Conservation (phyloP, 64 coral and sea anemone genomes). For the Montipora sp. region DNA sequence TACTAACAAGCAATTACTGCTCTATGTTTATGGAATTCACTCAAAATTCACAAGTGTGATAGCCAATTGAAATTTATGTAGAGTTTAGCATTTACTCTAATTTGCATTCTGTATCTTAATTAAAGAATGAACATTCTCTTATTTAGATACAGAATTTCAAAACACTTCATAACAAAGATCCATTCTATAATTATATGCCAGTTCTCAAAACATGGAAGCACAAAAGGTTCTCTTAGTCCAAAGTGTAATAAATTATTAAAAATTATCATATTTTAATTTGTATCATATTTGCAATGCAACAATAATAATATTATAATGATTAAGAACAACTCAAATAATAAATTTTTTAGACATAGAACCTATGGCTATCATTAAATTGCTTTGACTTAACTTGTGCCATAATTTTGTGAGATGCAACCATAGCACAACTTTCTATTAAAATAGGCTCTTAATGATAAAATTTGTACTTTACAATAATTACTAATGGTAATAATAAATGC, state of each 20-base stretch:
- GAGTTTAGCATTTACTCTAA: no score
- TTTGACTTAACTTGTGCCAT: not conserved
- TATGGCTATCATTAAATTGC: slow-evolving; percentile 8
- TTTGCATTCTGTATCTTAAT: no score
- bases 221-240: not conserved
- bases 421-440: slow-evolving; percentile 25
- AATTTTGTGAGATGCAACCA: not conserved
- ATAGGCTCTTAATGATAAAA: slow-evolving; percentile 53
- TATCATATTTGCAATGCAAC: not conserved
- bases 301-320: not conserved
- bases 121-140: no score
- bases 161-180: no score
- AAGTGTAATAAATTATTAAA: not conserved
- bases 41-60: no score
- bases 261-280: no score
- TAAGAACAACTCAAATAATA: not conserved
- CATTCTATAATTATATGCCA: no score
- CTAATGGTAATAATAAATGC: slow-evolving; percentile 45
- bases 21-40: no score
- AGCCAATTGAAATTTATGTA: no score
- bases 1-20: no score
- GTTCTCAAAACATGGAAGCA: no score
- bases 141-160: no score
- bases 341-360: not conserved
- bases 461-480: slow-evolving; percentile 52